Conservation (phyloP, 2,888 invertebrate species). For the Drosophila mayaguana region DNA sequence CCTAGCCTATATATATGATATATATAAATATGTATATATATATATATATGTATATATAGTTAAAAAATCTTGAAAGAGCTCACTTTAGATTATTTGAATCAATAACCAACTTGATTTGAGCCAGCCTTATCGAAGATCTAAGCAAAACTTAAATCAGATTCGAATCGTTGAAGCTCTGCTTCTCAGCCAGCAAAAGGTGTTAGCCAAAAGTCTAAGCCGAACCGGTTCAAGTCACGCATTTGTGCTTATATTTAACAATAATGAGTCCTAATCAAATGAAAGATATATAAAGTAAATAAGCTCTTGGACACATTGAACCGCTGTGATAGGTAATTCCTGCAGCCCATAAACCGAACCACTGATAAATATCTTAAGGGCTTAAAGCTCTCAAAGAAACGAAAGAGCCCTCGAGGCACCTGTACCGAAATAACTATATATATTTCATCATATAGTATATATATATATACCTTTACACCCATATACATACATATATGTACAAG, state of each 20-base stretch:
- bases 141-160: background rate
- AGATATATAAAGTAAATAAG: background rate
- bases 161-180: background rate
- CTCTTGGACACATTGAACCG: background rate
- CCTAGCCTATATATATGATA: too few species aligned
- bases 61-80: too few species aligned
- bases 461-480: background rate
- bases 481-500: constrained; percentile 13
- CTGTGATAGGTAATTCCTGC: background rate
- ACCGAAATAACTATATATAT: constrained; percentile 23
- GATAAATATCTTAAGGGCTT: constrained; percentile 8
- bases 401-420: constrained; percentile 32
- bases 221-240: background rate
- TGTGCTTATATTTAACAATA: too few species aligned
- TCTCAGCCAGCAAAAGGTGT: background rate
- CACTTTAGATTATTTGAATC: too few species aligned
- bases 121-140: too few species aligned
- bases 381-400: constrained; percentile 4
- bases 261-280: background rate
- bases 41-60: too few species aligned
- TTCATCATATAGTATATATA: constrained; percentile 2
- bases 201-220: background rate
- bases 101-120: too few species aligned
- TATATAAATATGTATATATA: too few species aligned
- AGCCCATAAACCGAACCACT: constrained; percentile 3